These are phyloP conservation scores for Euplagia quadripunctaria DNA, from an alignment of 2,888 invertebrate species.

Conservation along the genomic window DNA sequence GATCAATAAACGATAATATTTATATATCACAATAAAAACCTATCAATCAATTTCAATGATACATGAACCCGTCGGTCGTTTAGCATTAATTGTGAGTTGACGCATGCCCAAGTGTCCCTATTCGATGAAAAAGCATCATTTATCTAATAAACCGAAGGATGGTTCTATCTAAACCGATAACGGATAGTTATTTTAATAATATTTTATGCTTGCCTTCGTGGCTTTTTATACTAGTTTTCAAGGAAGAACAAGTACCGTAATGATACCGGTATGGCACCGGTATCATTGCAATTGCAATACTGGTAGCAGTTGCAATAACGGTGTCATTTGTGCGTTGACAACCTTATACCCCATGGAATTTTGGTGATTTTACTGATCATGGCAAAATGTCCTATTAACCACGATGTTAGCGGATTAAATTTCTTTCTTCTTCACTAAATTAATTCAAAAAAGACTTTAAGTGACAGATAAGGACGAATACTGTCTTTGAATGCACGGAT, in stretches of 20 bases:
- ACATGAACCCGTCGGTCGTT: slow-evolving; percentile 13
- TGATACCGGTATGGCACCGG: background rate
- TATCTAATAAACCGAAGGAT: slow-evolving; percentile 26
- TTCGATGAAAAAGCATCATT: slow-evolving; percentile 39
- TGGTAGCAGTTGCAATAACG: too few species aligned
- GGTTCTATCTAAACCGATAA: slow-evolving; percentile 32
- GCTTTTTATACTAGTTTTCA: background rate
- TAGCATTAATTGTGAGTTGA: slow-evolving; percentile 30
- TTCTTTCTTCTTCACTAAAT: background rate
- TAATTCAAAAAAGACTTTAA: background rate
- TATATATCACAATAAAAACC: background rate
- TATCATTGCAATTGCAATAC: background rate
- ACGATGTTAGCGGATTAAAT: too few species aligned
- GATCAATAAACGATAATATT: slow-evolving; percentile 6
- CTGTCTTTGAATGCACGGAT: slow-evolving; percentile 2
- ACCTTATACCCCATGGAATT: background rate
- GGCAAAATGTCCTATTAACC: background rate
- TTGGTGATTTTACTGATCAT: too few species aligned
- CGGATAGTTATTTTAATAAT: slow-evolving; percentile 14
- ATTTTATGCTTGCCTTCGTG: background rate
- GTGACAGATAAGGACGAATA: background rate
- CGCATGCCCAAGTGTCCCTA: slow-evolving; percentile 2
- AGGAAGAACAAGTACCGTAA: background rate
- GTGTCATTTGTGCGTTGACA: background rate
- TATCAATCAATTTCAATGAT: slow-evolving; percentile 17